Conservation (phyloP, 2,797 vertebrate species). For the Apodemus agrarius region DNA sequence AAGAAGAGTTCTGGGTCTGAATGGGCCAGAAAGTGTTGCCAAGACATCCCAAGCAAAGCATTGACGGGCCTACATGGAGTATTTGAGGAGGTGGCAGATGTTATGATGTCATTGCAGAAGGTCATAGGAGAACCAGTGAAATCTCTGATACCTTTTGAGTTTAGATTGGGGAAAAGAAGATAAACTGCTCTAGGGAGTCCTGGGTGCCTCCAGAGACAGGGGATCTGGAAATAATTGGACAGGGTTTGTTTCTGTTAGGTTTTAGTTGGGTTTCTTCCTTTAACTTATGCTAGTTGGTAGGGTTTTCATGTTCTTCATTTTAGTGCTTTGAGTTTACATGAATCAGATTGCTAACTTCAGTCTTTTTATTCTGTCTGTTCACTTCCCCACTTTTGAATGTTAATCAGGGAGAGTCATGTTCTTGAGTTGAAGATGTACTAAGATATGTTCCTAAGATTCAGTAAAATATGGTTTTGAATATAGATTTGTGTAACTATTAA, state of each 20-base stretch:
- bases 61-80: neutral
- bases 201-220: neutral
- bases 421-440: constrained; percentile 28
- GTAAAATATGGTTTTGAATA: constrained; percentile 13
- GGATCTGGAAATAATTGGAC: neutral
- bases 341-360: constrained; percentile 10
- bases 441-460: constrained; percentile 50
- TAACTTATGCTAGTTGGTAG: neutral
- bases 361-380: neutral
- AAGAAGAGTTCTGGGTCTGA: neutral
- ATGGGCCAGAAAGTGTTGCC: neutral
- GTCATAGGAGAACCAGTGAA: neutral
- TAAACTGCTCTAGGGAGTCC: neutral
- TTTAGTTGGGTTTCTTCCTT: neutral
- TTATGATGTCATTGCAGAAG: neutral
- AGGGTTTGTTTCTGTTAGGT: neutral
- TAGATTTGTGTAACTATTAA: neutral
- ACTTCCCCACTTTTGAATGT: constrained; percentile 33
- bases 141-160: neutral
- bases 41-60: neutral
- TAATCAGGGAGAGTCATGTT: constrained; percentile 56
- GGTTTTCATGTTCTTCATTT: constrained; percentile 23
- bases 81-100: neutral
- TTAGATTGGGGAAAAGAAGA: neutral
- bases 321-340: constrained; percentile 8